These are phyloP conservation scores for Enteromius radiatus DNA, from an alignment of 2,797 vertebrate species.

Conservation along the genomic window DNA sequence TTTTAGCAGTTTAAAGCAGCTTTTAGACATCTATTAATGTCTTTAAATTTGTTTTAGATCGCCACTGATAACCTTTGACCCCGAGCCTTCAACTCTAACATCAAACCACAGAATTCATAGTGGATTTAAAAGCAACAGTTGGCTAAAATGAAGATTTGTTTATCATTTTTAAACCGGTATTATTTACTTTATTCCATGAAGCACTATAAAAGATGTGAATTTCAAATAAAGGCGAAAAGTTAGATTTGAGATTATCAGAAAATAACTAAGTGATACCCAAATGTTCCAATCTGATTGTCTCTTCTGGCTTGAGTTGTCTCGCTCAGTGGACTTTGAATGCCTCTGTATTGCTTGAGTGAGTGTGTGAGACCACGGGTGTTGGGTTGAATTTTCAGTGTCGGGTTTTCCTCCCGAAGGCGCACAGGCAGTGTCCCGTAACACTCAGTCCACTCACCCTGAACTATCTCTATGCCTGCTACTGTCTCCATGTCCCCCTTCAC, in stretches of 20 bases:
- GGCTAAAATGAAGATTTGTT: neutral
- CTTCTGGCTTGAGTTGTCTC: neutral
- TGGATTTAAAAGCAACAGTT: constrained; percentile 3
- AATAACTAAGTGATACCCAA: neutral
- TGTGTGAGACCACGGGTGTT: constrained; percentile 46
- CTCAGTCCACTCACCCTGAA: constrained; percentile 84
- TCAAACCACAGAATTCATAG: constrained; percentile 1
- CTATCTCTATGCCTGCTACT: constrained; percentile 74
- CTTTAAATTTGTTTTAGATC: constrained; percentile 20
- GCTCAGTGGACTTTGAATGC: constrained; percentile 36
- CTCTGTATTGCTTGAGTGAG: constrained; percentile 41
- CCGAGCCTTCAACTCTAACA: neutral
- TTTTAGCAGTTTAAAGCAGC: constrained; percentile 21
- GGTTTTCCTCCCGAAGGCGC: constrained; percentile 59
- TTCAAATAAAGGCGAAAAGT: neutral
- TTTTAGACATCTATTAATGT: constrained; percentile 26
- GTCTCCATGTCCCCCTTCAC: constrained; percentile 65
- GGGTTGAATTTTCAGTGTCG: constrained; percentile 64
- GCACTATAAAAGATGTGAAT: neutral
- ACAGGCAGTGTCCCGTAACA: constrained; percentile 78
- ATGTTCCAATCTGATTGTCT: constrained; percentile 1
- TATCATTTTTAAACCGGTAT: neutral
- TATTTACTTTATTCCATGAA: neutral
- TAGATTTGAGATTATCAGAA: neutral
- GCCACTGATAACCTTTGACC: constrained; percentile 15